phyloP scores from a whole-genome alignment of 2,888 invertebrate genomes.

The Oxycera nigricornis region DNA sequence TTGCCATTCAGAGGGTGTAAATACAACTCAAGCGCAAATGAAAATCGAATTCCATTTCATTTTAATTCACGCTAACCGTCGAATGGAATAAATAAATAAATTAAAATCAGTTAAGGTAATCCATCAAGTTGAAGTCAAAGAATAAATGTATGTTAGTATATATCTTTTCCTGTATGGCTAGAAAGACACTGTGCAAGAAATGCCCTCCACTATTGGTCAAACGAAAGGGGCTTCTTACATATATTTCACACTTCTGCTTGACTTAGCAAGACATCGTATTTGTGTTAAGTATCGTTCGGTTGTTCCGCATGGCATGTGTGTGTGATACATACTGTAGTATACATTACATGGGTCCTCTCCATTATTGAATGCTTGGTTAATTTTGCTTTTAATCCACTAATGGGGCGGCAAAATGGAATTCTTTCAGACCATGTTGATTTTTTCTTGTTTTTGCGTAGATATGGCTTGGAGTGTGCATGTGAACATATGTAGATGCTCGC shows the following conservation, averaged over 20 bases:
- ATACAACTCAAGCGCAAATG: too few species aligned
- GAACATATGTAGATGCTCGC: neutral
- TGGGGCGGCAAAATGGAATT: constrained; percentile 41
- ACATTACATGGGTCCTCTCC: constrained; percentile 15
- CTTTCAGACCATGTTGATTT: constrained; percentile 2
- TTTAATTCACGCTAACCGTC: constrained; percentile 43
- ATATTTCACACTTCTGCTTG: constrained; percentile 14
- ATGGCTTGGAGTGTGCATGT: neutral
- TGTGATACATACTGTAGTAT: neutral
- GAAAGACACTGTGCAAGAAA: neutral
- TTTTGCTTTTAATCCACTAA: constrained; percentile 47
- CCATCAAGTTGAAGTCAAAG: constrained; percentile 45
- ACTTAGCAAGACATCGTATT: neutral
- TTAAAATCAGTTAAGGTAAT: constrained; percentile 48
- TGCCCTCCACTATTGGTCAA: constrained; percentile 7
- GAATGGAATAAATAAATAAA: constrained; percentile 48
- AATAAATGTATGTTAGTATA: constrained; percentile 8
- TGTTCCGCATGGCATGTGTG: too few species aligned
- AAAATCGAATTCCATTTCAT: constrained; percentile 27
- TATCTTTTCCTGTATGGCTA: too few species aligned
- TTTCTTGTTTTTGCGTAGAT: neutral
- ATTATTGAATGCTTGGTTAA: constrained; percentile 41
- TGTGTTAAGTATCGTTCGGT: too few species aligned
- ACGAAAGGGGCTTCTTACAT: constrained; percentile 16
- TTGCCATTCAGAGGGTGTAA: too few species aligned